phyloP scores from a whole-genome alignment of 2,113 vertebrate genomes.

The Nerophis ophidion region DNA sequence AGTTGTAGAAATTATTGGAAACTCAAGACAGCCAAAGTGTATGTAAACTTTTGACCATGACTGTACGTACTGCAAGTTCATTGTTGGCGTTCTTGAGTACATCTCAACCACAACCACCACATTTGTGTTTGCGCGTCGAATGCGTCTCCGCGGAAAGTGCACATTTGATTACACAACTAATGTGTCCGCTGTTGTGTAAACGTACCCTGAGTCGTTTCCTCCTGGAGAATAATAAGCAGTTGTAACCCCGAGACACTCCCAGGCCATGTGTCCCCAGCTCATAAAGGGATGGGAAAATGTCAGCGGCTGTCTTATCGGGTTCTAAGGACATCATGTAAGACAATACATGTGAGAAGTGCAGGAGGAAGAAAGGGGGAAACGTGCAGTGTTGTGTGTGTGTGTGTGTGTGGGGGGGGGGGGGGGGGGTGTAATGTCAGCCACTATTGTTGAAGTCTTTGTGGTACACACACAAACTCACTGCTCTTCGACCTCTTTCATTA shows the following conservation, averaged over 20 bases:
- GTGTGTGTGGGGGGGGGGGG: too few relatives aligned
- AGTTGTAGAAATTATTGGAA: too few relatives aligned
- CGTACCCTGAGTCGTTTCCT: slow-evolving; percentile 48
- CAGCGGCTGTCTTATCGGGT: slow-evolving; percentile 61
- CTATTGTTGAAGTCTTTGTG: slow-evolving; percentile 67
- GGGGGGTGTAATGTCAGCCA: slow-evolving; percentile 56
- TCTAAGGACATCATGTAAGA: slow-evolving; percentile 72
- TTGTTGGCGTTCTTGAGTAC: too few relatives aligned
- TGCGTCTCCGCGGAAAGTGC: too few relatives aligned
- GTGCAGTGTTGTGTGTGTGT: slow-evolving; percentile 30
- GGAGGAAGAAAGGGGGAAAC: slow-evolving; percentile 55
- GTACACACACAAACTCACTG: slow-evolving; percentile 49
- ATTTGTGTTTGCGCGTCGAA: too few relatives aligned
- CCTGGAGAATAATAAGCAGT: slow-evolving; percentile 61
- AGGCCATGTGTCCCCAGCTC: slow-evolving; percentile 56
- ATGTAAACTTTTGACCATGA: too few relatives aligned
- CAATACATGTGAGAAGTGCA: slow-evolving; percentile 76
- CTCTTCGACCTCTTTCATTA: slow-evolving; percentile 46
- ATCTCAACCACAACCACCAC: too few relatives aligned
- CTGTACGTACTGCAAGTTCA: too few relatives aligned
- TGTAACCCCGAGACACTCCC: slow-evolving; percentile 67
- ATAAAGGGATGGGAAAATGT: slow-evolving; percentile 26
- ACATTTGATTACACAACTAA: background rate
- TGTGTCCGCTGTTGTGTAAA: background rate
- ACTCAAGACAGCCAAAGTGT: too few relatives aligned